These are phyloP conservation scores for Lapara coniferarum DNA, from an alignment of 2,888 invertebrate species.

Conservation along the genomic window DNA sequence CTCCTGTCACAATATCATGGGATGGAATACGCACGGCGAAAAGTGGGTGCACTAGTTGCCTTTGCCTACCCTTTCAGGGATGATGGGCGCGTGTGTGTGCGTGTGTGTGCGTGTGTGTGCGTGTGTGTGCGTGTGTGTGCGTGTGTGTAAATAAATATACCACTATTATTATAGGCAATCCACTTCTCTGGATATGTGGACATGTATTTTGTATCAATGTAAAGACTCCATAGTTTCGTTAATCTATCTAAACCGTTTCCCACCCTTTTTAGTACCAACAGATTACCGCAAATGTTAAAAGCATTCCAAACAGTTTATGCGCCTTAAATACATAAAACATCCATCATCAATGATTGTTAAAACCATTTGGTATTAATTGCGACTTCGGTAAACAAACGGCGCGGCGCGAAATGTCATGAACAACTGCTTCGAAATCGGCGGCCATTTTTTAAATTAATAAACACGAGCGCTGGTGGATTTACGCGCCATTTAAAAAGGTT, in stretches of 20 bases:
- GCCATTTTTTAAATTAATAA: constrained; percentile 23
- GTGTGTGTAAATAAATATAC: no score
- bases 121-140: no score
- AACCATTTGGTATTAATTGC: constrained; percentile 13
- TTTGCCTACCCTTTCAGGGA: no score
- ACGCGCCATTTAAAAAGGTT: constrained; percentile 18
- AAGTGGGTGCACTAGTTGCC: no score
- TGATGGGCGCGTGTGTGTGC: no score
- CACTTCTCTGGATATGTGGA: no score
- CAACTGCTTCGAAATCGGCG: constrained; percentile 18
- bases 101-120: no score
- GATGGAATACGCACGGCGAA: no score
- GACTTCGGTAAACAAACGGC: constrained; percentile 15
- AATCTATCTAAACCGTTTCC: neutral
- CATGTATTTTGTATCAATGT: no score
- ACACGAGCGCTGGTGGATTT: neutral
- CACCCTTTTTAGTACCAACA: neutral
- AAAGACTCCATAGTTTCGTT: no score
- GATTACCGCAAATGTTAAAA: neutral
- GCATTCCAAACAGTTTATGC: neutral
- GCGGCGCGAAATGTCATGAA: constrained; percentile 16
- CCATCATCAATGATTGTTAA: neutral
- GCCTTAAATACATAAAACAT: neutral
- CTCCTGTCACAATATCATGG: no score
- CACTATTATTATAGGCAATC: no score